Base-by-base conservation (phyloP, 2,888 invertebrate species). In the Dicranocentrus wangi region DNA sequence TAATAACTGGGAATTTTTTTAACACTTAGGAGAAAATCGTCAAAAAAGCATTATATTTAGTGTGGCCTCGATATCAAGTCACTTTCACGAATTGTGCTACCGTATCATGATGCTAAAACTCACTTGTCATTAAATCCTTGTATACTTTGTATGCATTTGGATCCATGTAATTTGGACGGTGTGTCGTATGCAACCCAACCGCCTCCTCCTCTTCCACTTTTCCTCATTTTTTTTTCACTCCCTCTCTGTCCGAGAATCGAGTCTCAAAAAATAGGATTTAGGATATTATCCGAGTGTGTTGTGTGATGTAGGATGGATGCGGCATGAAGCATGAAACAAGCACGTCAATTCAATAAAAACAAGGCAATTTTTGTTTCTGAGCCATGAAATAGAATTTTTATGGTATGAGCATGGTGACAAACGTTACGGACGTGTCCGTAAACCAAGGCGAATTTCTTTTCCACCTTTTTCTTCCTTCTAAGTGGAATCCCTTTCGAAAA, bases 361-460 rank as follows among this genome's bases (percentile, higher is more conserved):
- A 53, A 21, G 23, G 47, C 15, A n/a, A n/a, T 47, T n/a, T 10
- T 15, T 47, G 47, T 47, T 47, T 47, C 10, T 47, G 15, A 47
- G 47, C 47, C 53, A 21, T 23, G 53, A 53, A 53, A 23, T 23
- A 53, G 5, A 53, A 17, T 53, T 53, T 53, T 53, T 21, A 53
- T 21, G 53, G 5, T 53, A 53, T 53, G 7, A 21, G n/a, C 5
- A 53, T n/a, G n/a, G n/a, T n/a, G n/a, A n/a, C n/a, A n/a, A n/a
- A n/a, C n/a, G n/a, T n/a, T n/a, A 21, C 21, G 53, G 53, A 7
- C 13, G 21, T 53, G 17, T 53, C 53, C 53, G 23, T n/a, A 47
- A 47, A 47, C 53, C 47, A 53, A 53, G 21, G 2, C 53, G 23
- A 53, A 53, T 53, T 53, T n/a, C n/a, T n/a, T n/a, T n/a, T 39